Evolutionary conservation across 2,888 invertebrate species (phyloP), one percentile per base, ranked within the genome.

Genomic region (Tanytarsus gracilentus): DNA sequence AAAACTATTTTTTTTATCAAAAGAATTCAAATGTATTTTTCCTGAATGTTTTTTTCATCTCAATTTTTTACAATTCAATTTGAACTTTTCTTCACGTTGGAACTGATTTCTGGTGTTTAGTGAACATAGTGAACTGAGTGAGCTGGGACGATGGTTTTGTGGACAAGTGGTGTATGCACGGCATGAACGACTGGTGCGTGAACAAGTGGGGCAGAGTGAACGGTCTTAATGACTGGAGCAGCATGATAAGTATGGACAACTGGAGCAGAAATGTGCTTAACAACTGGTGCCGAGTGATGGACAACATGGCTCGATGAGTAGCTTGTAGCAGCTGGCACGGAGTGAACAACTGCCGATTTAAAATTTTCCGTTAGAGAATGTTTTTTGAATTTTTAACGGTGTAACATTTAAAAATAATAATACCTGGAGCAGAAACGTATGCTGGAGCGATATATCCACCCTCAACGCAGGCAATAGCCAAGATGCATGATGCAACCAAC

Each of bases 401-500:
- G n/a, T n/a, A n/a, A n/a, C n/a, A n/a, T n/a, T n/a, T n/a, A n/a
- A n/a, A n/a, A n/a, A n/a, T n/a, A n/a, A n/a, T n/a, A n/a, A n/a
- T n/a, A n/a, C n/a, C 53, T 53, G 74, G 74, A 1, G 71, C 68
- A 59, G 67, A 64, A 44, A 67, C 65, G 11, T 67, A 63, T 2
- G 67, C 64, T 7, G 66, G 67, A 11, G 68, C 70, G 55, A 66
- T 68, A 64, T 71, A 62, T 60, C 68, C 65, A n/a, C 69, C 67
- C 59, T 74, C 77, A 70, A 64, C 79, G 68, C 11, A 75, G 72
- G 52, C 78, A 72, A 69, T 76, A 55, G 71, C 72, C 69, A 73
- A 62, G 62, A 73, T 62, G 68, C 70, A 72, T 63, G 69, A 69
- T 67, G 72, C 65, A 62, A 71, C 67, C 66, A 69, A 69, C 73